Evolutionary conservation across 2,888 invertebrate species (phyloP).

Genomic region (Thereva unica): DNA sequence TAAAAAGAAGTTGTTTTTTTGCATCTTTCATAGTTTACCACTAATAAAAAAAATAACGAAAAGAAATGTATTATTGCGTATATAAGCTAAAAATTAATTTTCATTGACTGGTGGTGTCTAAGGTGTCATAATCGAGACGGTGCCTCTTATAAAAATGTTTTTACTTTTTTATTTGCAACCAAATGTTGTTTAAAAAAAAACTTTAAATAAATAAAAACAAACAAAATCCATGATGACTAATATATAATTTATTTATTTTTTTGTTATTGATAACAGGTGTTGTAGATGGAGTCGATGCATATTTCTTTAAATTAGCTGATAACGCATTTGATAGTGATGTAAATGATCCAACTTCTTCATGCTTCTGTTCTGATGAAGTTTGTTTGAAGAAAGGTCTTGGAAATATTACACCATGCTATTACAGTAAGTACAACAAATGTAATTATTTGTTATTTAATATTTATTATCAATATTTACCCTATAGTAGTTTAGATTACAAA

Average conservation of each 20-base stretch:
- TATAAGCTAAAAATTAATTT: no score
- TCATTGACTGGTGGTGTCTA: no score
- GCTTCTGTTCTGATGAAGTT: conserved; percentile 64
- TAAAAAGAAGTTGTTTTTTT: no score
- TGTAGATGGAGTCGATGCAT: conserved; percentile 63
- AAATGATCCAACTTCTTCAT: conserved; percentile 65
- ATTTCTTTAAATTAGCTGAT: conserved; percentile 65
- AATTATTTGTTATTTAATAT: not conserved
- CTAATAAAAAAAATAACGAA: no score
- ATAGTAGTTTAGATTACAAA: not conserved
- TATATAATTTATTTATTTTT: not conserved
- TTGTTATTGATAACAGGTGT: conserved; percentile 42
- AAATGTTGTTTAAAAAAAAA: no score
- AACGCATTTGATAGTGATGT: conserved; percentile 63
- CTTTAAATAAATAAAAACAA: no score
- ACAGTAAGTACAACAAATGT: conserved; percentile 62
- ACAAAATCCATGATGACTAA: not conserved
- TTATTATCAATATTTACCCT: not conserved
- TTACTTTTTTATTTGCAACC: no score
- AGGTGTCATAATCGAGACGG: no score
- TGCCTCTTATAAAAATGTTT: no score
- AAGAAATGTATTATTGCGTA: no score
- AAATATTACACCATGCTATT: conserved; percentile 73
- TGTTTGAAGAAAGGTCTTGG: conserved; percentile 67
- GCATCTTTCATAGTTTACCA: no score